Evolutionary conservation across 2,888 invertebrate genomes (phyloP), one percentile per base, ranked within the genome.

Genomic region (Rutpela maculata): DNA sequence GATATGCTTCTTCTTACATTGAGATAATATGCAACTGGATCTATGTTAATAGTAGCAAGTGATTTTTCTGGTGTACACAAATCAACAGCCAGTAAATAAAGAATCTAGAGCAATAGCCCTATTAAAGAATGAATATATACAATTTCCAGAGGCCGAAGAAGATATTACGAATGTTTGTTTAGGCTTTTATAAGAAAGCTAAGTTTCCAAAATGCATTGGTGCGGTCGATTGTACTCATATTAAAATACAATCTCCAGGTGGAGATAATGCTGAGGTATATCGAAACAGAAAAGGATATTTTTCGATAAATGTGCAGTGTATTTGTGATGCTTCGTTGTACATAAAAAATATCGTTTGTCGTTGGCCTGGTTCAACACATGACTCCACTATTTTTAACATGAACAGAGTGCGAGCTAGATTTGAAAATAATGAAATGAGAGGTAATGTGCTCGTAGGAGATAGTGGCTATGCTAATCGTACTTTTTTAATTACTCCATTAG

Each of bases 61-160:
- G 60, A 60, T 60, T 60, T 60, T 60, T 11, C 60, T 26, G 60
- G 60, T 12, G 60, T 60, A 26, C 60, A 60, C 26, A 60, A 60
- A 26, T 60, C 26, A 12, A 59, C 59, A 59, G 59, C 19, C 12
- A 18, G 59, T 60, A 60, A 1, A 60, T 22, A 26, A 18, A 60
- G 22, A 19, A 15, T 60, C 60, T 4, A 60, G 60, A 11, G 26
- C 60, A 26, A 60, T 60, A 60, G 60, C 60, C 15, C 12, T 1
- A 26, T 60, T 60, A 19, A 26, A 11, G 1, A 26, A 26, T 1
- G 11, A 26, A 2, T 60, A 60, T 26, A 60, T 22, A 26, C 4
- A 1, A 2, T 60, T 60, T 22, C 60, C 26, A 3, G 11, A 60
- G 12, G 26, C 22, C n/a, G 60, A 22, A 1, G 26, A 60, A 10